Base-by-base conservation (phyloP, 2,888 invertebrate species). In the Gari tellinella region DNA sequence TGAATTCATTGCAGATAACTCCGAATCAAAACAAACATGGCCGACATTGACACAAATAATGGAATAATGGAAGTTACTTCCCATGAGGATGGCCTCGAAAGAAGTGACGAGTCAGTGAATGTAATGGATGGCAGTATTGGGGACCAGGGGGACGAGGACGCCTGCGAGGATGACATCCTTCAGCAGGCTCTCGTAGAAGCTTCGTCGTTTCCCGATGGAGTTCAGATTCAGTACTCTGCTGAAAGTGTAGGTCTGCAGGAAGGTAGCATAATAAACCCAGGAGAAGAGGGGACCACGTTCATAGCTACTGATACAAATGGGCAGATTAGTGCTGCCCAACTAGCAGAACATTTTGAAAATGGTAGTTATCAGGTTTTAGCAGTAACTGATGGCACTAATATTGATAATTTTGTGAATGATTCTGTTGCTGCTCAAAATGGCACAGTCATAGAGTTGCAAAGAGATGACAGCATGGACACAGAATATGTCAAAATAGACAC, bases 121-220 rank as follows among this genome's bases (percentile, higher is more conserved):
- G 62, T 72, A 17, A 43, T 81, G 21, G 65, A 66, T 49, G 63
- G 48, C 19, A 68, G 63, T 55, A 64, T 72, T 21, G 61, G 40
- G 7, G 66, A 64, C n/a, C 25, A 38, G 4, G 67, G 23, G 0
- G 78, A 66, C 19, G 69, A 63, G 3, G 83, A 70, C 45, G 81
- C 76, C 14, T 81, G 78, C 19, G 82, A 74, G 61, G 87, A 86
- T 48, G 89, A 89, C 52, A 86, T 90, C 46, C 69, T 90, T 26
- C 88, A 87, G 41, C 87, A 88, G 74, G 90, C 90, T 19, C 72
- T 91, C 15, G 88, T 82, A 31, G 89, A 89, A 61, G 88, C 88
- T 10, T 74, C 84, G 21, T 81, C 77, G 57, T 55, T 57, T 56
- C 64, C 58, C 14, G 77, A 61, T 17, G 56, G 55, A 31, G 72